Conservation (phyloP, 2,888 invertebrate species). For the Marasmarcha lunaedactyla region DNA sequence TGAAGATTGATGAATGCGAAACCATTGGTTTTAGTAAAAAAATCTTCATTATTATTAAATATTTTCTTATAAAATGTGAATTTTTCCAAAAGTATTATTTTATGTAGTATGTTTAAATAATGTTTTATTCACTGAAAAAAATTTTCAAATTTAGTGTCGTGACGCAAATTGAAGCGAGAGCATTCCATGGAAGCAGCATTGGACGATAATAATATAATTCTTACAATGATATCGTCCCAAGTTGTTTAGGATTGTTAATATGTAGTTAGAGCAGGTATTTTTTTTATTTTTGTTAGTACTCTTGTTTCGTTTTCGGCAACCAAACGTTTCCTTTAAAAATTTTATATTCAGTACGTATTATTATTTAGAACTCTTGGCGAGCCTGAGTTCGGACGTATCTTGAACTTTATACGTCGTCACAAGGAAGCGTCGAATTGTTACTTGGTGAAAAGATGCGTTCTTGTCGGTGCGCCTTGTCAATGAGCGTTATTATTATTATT, state of each 20-base stretch:
- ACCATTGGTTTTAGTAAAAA: not conserved
- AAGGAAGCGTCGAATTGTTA: not conserved
- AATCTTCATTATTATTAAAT: not conserved
- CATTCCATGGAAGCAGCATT: slow-evolving; percentile 44
- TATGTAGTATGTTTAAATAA: slow-evolving; percentile 10
- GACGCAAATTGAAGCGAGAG: slow-evolving; percentile 21
- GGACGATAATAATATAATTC: slow-evolving; percentile 71
- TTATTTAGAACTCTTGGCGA: not conserved
- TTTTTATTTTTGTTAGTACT: slow-evolving; percentile 48
- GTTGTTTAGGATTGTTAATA: slow-evolving; percentile 61
- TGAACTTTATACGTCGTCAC: not conserved
- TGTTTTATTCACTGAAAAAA: slow-evolving; percentile 1
- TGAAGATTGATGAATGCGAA: slow-evolving; percentile 20
- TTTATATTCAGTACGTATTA: slow-evolving; percentile 18
- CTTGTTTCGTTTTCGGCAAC: slow-evolving; percentile 42
- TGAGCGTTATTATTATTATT: not conserved
- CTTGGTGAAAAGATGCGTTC: not conserved
- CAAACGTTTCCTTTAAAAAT: slow-evolving; percentile 36
- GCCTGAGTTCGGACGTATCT: not conserved
- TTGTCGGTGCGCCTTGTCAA: too few relatives aligned
- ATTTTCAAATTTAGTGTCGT: too few relatives aligned
- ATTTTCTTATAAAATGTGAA: too few relatives aligned
- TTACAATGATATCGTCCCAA: slow-evolving; percentile 68
- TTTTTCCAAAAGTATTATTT: too few relatives aligned
- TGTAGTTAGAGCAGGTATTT: slow-evolving; percentile 49